Conservation (phyloP, 2,888 invertebrate genomes). For the Cartodere bifasciata region DNA sequence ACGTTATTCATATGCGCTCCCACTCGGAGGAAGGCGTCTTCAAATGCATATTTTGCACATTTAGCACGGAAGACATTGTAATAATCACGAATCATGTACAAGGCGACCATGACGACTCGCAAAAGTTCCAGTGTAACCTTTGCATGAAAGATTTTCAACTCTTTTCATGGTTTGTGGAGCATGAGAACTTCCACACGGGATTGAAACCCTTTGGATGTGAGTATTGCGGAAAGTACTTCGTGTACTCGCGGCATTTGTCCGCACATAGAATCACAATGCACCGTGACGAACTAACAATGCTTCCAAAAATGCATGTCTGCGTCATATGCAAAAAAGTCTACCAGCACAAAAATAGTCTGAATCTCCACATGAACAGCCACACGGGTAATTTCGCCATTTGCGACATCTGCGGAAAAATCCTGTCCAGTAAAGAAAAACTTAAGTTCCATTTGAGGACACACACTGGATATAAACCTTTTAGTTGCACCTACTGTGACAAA, state of each 20-base stretch:
- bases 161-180: constrained; percentile 42
- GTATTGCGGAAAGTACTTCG: constrained; percentile 40
- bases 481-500: constrained; percentile 31
- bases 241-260: constrained; percentile 31
- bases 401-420: constrained; percentile 45
- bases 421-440: constrained; percentile 40
- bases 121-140: constrained; percentile 41
- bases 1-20: constrained; percentile 28
- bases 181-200: constrained; percentile 45
- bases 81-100: constrained; percentile 30
- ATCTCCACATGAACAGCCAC: constrained; percentile 36
- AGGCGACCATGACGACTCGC: constrained; percentile 23
- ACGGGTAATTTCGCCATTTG: constrained; percentile 42
- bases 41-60: constrained; percentile 31
- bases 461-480: constrained; percentile 31
- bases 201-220: constrained; percentile 41
- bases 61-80: constrained; percentile 25
- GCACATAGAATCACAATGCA: constrained; percentile 32
- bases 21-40: constrained; percentile 29
- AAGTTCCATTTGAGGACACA: constrained; percentile 33
- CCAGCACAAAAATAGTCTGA: constrained; percentile 33
- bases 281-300: constrained; percentile 23
- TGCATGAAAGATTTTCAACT: constrained; percentile 45
- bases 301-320: constrained; percentile 30
- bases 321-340: constrained; percentile 33